phyloP scores from a whole-genome alignment of 2,888 invertebrate species.

The Ametastegia equiseti region DNA sequence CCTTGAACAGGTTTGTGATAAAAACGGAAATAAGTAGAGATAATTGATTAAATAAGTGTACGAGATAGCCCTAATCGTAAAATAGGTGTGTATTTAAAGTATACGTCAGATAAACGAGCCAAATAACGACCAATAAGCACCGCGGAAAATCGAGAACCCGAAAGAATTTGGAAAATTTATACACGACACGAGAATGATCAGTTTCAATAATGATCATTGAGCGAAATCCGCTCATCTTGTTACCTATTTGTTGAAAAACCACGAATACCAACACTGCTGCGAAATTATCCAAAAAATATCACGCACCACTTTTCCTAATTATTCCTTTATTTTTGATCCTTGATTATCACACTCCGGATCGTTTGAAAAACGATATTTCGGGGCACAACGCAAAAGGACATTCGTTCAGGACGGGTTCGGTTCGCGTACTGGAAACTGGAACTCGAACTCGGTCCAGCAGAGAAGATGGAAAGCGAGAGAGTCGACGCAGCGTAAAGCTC shows the following conservation, averaged over 20 bases:
- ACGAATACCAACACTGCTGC: background rate
- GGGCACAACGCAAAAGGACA: slow-evolving; percentile 63
- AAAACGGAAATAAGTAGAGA: too few relatives aligned
- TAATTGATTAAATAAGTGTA: too few relatives aligned
- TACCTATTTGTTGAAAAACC: background rate
- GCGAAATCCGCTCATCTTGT: background rate
- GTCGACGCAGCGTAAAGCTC: slow-evolving; percentile 64
- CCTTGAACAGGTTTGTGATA: too few relatives aligned
- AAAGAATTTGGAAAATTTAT: background rate
- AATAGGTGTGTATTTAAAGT: background rate
- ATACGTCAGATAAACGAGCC: background rate
- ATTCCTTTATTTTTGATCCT: background rate
- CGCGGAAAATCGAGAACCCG: background rate
- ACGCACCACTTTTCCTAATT: background rate
- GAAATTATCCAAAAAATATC: background rate
- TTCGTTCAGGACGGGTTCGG: slow-evolving; percentile 78
- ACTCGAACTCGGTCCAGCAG: slow-evolving; percentile 51
- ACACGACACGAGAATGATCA: background rate
- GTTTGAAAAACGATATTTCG: background rate
- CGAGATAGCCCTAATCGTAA: background rate
- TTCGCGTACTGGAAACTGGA: slow-evolving; percentile 69
- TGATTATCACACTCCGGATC: background rate
- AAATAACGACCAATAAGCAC: background rate
- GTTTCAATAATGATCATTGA: background rate
- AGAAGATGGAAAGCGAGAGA: slow-evolving; percentile 61